Conservation (phyloP, 1,140 invertebrate species). For the Odontomachus brunneus region DNA sequence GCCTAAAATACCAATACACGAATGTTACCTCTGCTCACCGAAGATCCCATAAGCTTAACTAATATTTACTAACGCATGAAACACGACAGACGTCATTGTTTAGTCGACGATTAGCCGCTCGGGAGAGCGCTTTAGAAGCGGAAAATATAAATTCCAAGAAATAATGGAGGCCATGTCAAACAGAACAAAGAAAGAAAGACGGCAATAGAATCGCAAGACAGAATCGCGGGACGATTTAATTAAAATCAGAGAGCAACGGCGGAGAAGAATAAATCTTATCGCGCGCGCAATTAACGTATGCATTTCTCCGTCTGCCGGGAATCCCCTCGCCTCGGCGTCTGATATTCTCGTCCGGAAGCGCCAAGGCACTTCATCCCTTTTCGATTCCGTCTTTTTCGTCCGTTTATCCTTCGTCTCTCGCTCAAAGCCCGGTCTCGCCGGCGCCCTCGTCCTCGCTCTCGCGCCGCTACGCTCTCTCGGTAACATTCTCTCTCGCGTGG, state of each 20-base stretch:
- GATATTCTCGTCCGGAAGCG: constrained; percentile 55
- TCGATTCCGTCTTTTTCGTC: constrained; percentile 26
- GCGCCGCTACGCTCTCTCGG: constrained; percentile 28
- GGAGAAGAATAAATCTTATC: constrained; percentile 57
- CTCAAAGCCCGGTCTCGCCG: not conserved
- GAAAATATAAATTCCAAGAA: not conserved
- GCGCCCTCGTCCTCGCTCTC: constrained; percentile 1
- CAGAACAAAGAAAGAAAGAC: constrained; percentile 3
- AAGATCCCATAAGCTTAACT: too few species aligned
- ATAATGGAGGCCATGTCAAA: not conserved
- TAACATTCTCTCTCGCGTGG: constrained; percentile 33
- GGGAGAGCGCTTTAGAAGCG: too few species aligned
- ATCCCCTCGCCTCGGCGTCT: constrained; percentile 56
- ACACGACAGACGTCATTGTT: too few species aligned
- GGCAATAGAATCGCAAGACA: constrained; percentile 19
- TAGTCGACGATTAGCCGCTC: too few species aligned
- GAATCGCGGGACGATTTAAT: constrained; percentile 62
- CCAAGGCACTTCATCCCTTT: not conserved
- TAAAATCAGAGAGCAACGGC: constrained; percentile 45
- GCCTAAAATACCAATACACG: too few species aligned
- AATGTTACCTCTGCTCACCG: too few species aligned
- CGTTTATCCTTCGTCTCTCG: constrained; percentile 57
- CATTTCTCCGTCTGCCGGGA: constrained; percentile 29
- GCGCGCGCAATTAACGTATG: constrained; percentile 30
- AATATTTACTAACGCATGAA: too few species aligned